These are phyloP conservation scores for Myodes glareolus DNA, from an alignment of 2,113 vertebrate genomes.

Conservation along the genomic window DNA sequence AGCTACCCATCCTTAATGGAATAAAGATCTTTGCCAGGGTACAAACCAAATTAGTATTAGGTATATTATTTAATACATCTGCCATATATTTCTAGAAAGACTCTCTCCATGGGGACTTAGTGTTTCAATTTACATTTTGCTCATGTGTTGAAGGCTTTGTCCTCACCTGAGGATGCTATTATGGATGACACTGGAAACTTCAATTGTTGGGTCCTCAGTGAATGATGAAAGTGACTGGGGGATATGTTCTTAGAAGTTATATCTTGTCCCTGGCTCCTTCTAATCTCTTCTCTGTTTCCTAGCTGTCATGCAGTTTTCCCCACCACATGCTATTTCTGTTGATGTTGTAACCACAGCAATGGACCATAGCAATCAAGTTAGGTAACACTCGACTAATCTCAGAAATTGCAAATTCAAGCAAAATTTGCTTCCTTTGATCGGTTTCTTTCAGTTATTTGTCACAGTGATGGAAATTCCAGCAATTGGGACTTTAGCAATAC, in stretches of 20 bases:
- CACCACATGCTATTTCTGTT: neutral
- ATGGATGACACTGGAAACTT: neutral
- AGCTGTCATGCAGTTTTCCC: neutral
- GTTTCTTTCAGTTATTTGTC: neutral
- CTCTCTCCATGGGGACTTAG: neutral
- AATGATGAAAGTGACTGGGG: neutral
- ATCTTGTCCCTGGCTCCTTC: neutral
- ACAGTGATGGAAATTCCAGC: neutral
- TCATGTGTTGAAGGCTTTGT: neutral
- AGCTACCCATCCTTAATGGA: neutral
- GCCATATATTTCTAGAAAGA: constrained; percentile 14
- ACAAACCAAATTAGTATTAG: neutral
- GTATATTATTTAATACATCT: neutral
- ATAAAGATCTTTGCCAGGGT: neutral
- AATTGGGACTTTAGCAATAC: neutral
- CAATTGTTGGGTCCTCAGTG: neutral
- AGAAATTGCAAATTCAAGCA: neutral
- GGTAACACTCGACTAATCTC: too few species aligned
- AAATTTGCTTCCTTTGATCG: neutral
- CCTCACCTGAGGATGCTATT: neutral
- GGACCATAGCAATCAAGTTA: neutral
- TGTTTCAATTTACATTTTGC: neutral
- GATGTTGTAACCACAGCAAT: neutral
- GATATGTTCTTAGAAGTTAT: neutral
- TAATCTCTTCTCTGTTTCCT: neutral